Conservation (phyloP, 2,888 invertebrate species). For the Pristionchus japonicus region DNA sequence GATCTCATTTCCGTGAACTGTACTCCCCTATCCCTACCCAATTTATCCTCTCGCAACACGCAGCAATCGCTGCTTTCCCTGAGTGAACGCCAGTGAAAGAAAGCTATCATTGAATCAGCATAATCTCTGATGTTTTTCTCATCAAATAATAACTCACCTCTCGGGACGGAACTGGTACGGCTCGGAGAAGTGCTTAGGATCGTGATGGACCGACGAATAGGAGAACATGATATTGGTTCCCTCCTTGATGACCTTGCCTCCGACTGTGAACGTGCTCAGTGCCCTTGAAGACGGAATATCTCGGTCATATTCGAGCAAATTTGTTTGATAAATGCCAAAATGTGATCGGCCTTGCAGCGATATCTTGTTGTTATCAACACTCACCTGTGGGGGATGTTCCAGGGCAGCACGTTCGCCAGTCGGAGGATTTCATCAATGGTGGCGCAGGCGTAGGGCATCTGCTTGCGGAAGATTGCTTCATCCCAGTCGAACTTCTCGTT, state of each 20-base stretch:
- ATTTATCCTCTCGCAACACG: constrained; percentile 17
- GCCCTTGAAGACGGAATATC: too few relatives aligned
- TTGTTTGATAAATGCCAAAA: too few relatives aligned
- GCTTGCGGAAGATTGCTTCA: too few relatives aligned
- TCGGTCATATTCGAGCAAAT: too few relatives aligned
- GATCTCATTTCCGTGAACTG: not conserved
- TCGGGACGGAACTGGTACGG: constrained; percentile 42
- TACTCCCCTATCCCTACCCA: not conserved
- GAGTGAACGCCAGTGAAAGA: not conserved
- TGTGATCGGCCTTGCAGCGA: too few relatives aligned
- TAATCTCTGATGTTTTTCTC: not conserved
- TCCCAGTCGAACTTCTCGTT: too few relatives aligned
- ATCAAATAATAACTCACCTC: not conserved
- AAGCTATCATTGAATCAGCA: too few relatives aligned
- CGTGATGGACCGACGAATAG: not conserved
- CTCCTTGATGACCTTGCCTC: not conserved
- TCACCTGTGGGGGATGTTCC: constrained; percentile 71
- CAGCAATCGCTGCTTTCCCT: not conserved
- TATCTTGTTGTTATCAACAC: not conserved
- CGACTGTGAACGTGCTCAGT: not conserved
- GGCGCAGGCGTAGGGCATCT: constrained; percentile 64
- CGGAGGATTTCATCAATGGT: constrained; percentile 70
- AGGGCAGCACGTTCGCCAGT: constrained; percentile 71
- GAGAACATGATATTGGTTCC: constrained; percentile 39
- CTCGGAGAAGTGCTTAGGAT: constrained; percentile 24